Evolutionary conservation across 2,797 vertebrate species (phyloP).

Genomic region (Halcyon badia): DNA sequence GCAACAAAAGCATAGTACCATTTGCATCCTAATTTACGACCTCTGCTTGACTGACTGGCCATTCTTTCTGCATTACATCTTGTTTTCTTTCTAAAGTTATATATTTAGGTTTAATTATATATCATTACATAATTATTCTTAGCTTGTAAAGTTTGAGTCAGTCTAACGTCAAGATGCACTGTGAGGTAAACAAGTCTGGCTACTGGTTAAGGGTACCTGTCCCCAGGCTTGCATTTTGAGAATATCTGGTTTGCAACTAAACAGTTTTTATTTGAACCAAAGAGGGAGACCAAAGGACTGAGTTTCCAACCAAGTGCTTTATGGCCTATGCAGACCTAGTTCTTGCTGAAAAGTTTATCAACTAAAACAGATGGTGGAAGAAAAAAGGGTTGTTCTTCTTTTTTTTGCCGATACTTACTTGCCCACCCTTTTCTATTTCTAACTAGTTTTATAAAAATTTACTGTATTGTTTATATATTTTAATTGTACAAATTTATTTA

Average conservation of each 20-base stretch:
- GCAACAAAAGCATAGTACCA: neutral
- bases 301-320: neutral
- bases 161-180: slow-evolving; percentile 47
- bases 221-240: neutral
- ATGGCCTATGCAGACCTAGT: neutral
- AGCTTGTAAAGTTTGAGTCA: slow-evolving; percentile 65
- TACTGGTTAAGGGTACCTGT: neutral
- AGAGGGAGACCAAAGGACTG: neutral
- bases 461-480: neutral
- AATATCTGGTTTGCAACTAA: neutral
- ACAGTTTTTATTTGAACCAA: neutral
- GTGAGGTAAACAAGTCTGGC: slow-evolving; percentile 42
- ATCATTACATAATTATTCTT: slow-evolving; percentile 31
- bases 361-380: neutral
- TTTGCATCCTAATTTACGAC: neutral
- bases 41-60: neutral
- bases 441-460: neutral
- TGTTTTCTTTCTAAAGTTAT: slow-evolving; percentile 57
- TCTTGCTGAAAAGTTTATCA: neutral
- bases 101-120: slow-evolving; percentile 60
- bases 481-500: neutral
- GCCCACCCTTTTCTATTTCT: neutral
- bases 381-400: neutral
- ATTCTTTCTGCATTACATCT: slow-evolving; percentile 48
- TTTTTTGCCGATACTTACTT: neutral